phyloP scores from a whole-genome alignment of 37 sponge, comb jelly and placozoan genomes.

The Aphrocallistes beatrix region DNA sequence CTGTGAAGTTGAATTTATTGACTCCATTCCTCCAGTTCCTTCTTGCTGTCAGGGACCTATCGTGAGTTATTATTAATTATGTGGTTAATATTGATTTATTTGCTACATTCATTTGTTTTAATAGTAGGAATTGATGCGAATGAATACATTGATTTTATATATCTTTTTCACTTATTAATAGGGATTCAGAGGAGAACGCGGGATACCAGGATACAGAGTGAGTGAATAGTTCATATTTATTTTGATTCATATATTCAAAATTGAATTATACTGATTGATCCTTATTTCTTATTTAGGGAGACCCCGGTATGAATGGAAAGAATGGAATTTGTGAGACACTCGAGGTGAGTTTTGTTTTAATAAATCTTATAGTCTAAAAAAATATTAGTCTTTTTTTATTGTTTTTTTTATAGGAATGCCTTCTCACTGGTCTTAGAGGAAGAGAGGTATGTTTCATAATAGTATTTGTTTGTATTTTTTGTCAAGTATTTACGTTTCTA shows the following conservation, averaged over 20 bases:
- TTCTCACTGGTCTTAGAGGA: not conserved
- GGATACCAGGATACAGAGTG: not conserved
- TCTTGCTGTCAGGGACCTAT: not conserved
- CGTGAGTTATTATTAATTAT: not conserved
- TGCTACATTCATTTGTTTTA: not conserved
- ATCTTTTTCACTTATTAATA: no score
- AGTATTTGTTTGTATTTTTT: not conserved
- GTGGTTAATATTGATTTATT: not conserved
- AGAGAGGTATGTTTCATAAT: not conserved
- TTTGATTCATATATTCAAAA: not conserved
- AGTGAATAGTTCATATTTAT: not conserved
- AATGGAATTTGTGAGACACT: constrained; percentile 7
- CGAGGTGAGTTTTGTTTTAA: not conserved
- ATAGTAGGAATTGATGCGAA: no score
- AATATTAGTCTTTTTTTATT: no score
- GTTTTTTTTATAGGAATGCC: not conserved
- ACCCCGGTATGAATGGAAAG: not conserved
- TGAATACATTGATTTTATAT: no score
- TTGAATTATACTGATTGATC: no score
- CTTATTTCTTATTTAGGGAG: not conserved
- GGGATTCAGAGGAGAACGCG: not conserved
- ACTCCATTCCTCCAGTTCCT: not conserved
- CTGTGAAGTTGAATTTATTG: not conserved
- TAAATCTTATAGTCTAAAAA: not conserved
- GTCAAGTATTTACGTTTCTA: not conserved